Percentiles rank a stretch among this genome's conserved stretches.
Conservation (phyloP, 1,140 invertebrate genomes). For the Brachionus rubens region DNA sequence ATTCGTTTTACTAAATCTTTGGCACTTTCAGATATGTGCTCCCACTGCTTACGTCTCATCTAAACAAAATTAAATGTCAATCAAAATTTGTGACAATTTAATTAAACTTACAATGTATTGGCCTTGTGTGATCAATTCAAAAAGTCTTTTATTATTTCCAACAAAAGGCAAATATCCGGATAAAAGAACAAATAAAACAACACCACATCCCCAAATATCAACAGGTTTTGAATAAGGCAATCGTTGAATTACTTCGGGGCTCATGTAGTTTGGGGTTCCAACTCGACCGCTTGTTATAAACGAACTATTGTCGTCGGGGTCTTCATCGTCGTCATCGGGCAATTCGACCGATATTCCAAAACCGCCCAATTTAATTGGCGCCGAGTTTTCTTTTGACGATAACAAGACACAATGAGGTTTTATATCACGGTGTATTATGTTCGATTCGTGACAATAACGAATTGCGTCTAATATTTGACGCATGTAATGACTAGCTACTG, state of each 20-base stretch:
- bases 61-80: not conserved
- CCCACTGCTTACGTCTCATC: constrained; percentile 66
- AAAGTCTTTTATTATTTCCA: constrained; percentile 83
- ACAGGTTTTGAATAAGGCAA: constrained; percentile 70
- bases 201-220: constrained; percentile 88
- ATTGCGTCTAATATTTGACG: constrained; percentile 88
- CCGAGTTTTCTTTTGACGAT: constrained; percentile 90
- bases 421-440: constrained; percentile 91
- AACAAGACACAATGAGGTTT: constrained; percentile 90
- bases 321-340: constrained; percentile 41
- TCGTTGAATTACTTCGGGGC: constrained; percentile 92
- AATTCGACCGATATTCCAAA: constrained; percentile 92
- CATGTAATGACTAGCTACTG: constrained; percentile 97
- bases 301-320: not conserved
- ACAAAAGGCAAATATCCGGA: constrained; percentile 88
- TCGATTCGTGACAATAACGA: constrained; percentile 92
- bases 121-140: constrained; percentile 81
- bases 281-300: constrained; percentile 71
- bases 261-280: constrained; percentile 74
- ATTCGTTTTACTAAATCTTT: constrained; percentile 79
- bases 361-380: constrained; percentile 93
- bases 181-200: constrained; percentile 96
- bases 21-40: constrained; percentile 80
- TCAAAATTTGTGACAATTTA: not conserved
- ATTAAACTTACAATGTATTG: constrained; percentile 63